Base-by-base conservation (phyloP, 2,888 invertebrate species). In the Lydus trimaculatus region DNA sequence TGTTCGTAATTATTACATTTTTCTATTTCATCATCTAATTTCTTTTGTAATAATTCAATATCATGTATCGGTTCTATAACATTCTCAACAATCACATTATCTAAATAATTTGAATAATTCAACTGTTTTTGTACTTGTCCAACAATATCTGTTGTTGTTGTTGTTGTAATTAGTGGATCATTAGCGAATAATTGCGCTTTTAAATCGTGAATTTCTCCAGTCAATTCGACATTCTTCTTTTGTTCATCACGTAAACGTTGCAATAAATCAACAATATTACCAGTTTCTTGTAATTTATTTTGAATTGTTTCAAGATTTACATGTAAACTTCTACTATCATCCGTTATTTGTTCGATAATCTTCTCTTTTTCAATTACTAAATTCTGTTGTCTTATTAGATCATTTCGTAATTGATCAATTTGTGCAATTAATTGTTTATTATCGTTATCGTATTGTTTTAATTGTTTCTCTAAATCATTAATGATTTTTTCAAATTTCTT, bases 281-380 rank as follows among this genome's bases (percentile, higher is more conserved):
- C 88, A 31, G 85, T 87, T 59, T 90, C 88, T 66, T 87, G 89
- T 73, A 87, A 84, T 76, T 88, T 88, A 65, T 79, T 85, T 69
- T 87, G 87, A 13, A 88, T 87, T 1, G 85, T 87, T 73, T 86
- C 85, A 52, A 88, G 76, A 75, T 87, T 88, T 5, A 87, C 86
- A 31, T 90, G 90, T 15, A 88, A 83, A 67, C 84, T 86, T 73
- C 88, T 89, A 64, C 86, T 88, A 65, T 89, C 87, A 25, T 85
- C 85, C 15, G 88, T 89, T 78, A 91, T 90, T 17, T 90, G 89
- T 65, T 88, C 87, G 0, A 88, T 87, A 0, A 88, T 84, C 69
- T 85, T 86, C 48, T 91, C 90, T 75, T 89, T 90, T 60, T 90
- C 89, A 68, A 85, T 87, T 0, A 92, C 76, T 36, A 88, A 86